A percentile compares a stretch with the other conserved stretches of the same genome.
These are phyloP conservation scores for Mormyrus lacerda DNA, from an alignment of 2,113 vertebrate genomes.

Conservation along the genomic window DNA sequence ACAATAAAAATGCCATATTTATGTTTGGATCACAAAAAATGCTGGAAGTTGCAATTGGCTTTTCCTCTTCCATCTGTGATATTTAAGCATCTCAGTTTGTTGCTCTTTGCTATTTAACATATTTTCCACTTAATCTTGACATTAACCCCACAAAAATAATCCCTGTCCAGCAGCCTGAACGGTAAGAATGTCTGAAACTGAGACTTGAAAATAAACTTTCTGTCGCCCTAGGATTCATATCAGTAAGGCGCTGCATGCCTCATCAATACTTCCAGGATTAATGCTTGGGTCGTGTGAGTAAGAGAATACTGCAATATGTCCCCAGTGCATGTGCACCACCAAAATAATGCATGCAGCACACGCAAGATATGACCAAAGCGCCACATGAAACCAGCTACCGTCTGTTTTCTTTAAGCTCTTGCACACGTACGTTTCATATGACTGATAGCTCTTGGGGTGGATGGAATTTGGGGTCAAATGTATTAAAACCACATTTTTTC, in stretches of 20 bases:
- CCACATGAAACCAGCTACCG: background rate
- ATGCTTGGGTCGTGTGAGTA: background rate
- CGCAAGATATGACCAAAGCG: background rate
- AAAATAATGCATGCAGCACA: background rate
- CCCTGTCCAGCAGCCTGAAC: background rate
- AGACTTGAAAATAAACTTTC: background rate
- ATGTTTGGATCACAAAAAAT: background rate
- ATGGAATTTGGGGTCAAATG: constrained; percentile 3
- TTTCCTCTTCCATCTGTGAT: background rate
- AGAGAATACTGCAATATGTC: background rate
- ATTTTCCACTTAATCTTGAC: background rate
- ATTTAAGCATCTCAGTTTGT: background rate
- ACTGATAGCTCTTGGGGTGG: background rate
- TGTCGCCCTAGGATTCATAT: background rate
- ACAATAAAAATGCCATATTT: background rate
- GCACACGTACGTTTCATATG: background rate
- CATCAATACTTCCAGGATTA: background rate
- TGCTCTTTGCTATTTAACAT: background rate
- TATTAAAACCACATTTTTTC: background rate
- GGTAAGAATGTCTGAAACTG: background rate
- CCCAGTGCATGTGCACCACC: background rate
- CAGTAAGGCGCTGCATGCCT: background rate
- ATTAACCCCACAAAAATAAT: background rate
- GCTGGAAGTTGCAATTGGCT: background rate
- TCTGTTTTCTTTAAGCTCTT: background rate